Percentiles rank a stretch among this genome's conserved stretches.
Evolutionary conservation across 1,140 invertebrate species (phyloP).

Genomic region (Papilio aristodemus): DNA sequence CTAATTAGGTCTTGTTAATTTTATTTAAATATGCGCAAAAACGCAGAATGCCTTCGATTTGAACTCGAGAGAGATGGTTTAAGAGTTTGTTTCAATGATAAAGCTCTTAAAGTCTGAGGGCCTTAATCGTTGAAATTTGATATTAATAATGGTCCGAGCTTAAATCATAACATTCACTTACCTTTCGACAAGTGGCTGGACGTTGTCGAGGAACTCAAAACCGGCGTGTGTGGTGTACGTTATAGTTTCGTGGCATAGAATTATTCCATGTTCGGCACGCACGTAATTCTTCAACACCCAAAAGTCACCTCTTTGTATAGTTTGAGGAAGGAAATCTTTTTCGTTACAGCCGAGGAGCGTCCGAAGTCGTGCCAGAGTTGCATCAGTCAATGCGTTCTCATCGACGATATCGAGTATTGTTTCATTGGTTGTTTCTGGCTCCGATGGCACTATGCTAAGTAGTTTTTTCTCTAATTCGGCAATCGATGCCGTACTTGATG

Average conservation of each 20-base stretch:
- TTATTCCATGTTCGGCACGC: constrained; percentile 81
- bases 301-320: constrained; percentile 90
- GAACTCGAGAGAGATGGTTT: not conserved
- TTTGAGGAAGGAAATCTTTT: constrained; percentile 82
- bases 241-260: constrained; percentile 90
- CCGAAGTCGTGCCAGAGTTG: constrained; percentile 61
- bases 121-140: not conserved
- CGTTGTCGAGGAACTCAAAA: constrained; percentile 94
- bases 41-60: not conserved
- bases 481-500: constrained; percentile 62
- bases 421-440: constrained; percentile 60
- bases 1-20: not conserved
- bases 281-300: constrained; percentile 96
- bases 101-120: not conserved
- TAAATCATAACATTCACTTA: constrained; percentile 48
- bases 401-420: constrained; percentile 64
- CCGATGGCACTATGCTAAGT: constrained; percentile 53
- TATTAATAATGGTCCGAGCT: not conserved
- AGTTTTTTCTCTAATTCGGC: constrained; percentile 62
- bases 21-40: not conserved
- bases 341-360: constrained; percentile 83
- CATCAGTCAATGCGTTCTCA: constrained; percentile 64
- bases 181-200: constrained; percentile 89
- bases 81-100: not conserved
- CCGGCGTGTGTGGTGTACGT: constrained; percentile 96